phyloP scores from a whole-genome alignment of 2,113 vertebrate genomes.

The Bambusicola thoracicus region DNA sequence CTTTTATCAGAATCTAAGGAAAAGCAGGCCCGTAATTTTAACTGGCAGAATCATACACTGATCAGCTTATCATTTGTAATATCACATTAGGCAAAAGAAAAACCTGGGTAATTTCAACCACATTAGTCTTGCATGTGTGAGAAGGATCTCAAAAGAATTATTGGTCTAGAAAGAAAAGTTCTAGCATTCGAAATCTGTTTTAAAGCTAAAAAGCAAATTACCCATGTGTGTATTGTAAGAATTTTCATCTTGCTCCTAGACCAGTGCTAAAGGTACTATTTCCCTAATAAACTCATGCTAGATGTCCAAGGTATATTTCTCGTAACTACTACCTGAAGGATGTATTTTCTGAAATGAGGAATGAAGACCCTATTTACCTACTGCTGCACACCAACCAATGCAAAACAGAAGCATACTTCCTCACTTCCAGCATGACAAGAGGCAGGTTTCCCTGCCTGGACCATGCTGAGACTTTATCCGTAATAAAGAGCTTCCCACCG shows the following conservation, averaged over 20 bases:
- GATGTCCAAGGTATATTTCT: conserved; percentile 50
- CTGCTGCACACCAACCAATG: conserved; percentile 37
- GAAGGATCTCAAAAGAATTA: background rate
- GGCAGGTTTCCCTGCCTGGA: conserved; percentile 21
- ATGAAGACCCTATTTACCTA: conserved; percentile 57
- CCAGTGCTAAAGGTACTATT: background rate
- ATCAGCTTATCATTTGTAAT: background rate
- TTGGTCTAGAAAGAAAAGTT: background rate
- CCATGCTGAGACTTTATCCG: conserved; percentile 41
- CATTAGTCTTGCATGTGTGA: background rate
- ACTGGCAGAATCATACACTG: background rate
- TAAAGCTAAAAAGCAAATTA: conserved; percentile 27
- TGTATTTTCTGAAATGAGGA: conserved; percentile 70
- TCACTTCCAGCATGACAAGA: background rate
- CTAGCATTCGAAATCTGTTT: background rate
- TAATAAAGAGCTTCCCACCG: conserved; percentile 66
- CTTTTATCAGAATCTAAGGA: background rate
- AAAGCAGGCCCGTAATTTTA: background rate
- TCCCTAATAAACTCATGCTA: conserved; percentile 54
- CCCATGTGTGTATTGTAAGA: conserved; percentile 22
- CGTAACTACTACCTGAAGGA: conserved; percentile 53
- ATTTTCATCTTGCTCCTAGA: conserved; percentile 47
- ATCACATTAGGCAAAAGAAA: background rate
- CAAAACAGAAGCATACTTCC: background rate
- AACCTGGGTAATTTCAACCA: background rate